Base-by-base conservation (phyloP, 2,797 vertebrate genomes). In the Lacerta bilineata region DNA sequence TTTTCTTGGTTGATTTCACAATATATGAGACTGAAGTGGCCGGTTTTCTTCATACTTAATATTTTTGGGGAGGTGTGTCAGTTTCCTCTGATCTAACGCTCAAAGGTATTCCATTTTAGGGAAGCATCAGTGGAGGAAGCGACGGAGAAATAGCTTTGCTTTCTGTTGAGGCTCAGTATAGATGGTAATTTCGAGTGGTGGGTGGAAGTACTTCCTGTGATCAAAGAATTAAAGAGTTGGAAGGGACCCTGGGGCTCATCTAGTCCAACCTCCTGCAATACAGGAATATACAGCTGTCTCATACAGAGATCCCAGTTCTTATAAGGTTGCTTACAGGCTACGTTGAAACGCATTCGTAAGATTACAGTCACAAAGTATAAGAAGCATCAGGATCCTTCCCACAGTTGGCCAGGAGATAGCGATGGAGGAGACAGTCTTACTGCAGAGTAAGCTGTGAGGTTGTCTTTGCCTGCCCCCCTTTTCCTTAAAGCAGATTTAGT, bases 81-180 rank as follows among this genome's bases (percentile, higher is more conserved):
- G 23, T 61, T 23, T 5, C 59, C 59, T 61, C 36, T 41, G 17
- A 39, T 39, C 11, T 43, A 77, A 27, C 46, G 23, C 23, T 46
- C 75, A 43, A 25, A 77, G 43, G 8, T 11, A 39, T 4, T 25
- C 41, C 9, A 41, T 11, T 27, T 10, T 18, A 39, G 39, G 25
- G 41, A 77, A 4, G 23, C 15, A 43, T 71, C 11, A 71, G 39
- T 11, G 23, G 75, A 13, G 39, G 41, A 43, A 33, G 15, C 71
- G 1, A 17, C 15, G 17, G 39, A 27, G 8, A 5, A 77, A n/a
- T 69, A 69, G 25, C 29, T 11, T 33, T 27, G 43, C 29, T 39
- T 85, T 29, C 59, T 8, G 74, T 90, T 39, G 11, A 18, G 55
- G 46, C 59, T 86, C 43, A 80, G 71, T n/a, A 46, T 91, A 61